Base-by-base conservation (phyloP, 2,888 invertebrate genomes). In the Dendrolimus pini region DNA sequence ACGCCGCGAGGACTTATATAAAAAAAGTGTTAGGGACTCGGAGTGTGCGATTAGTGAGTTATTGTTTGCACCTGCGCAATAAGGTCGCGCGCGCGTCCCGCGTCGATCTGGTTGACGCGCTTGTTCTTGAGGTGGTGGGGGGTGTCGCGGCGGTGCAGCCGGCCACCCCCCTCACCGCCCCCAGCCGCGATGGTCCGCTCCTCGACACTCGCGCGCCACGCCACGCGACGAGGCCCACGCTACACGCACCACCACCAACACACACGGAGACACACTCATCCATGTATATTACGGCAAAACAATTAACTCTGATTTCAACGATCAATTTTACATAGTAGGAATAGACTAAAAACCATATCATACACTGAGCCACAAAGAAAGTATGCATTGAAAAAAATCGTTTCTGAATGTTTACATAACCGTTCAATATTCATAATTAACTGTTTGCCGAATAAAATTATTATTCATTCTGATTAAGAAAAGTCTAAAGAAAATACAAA, bases 71-170 rank as follows among this genome's bases (percentile, higher is more conserved):
- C 89, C 89, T 90, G 89, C 74, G 88, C 89, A 64, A 90, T 89
- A 65, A 89, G 82, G 71, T 85, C 83, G 63, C 80, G 74, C 67
- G 89, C 90, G 61, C 85, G 82, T 52, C 76, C 63, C 53, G 90
- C 84, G 78, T 90, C 90, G 61, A 89, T 83, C 71, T 83, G 85
- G 80, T 85, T 89, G 82, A 99, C 96, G 77, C 99, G 95, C 85
- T 99, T 99, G 92, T 98, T 98, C 94, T 99, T 99, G 79, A 98
- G 93, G 88, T 99, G 99, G 92, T 99, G 99, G 56, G 99, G 99
- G 30, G 99, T 99, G 92, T 99, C 99, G 74, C 99, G 94, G 62
- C 96, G 94, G 80, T 97, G 95, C 62, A 98, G 93, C 61, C 94
- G 93, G 75, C 93, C 93, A 58, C 93, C 94, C 65, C 83, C 88